A percentile compares a stretch with the other conserved stretches of the same genome.
phyloP scores from a whole-genome alignment of 2,888 invertebrate genomes.

The Thyatira batis region DNA sequence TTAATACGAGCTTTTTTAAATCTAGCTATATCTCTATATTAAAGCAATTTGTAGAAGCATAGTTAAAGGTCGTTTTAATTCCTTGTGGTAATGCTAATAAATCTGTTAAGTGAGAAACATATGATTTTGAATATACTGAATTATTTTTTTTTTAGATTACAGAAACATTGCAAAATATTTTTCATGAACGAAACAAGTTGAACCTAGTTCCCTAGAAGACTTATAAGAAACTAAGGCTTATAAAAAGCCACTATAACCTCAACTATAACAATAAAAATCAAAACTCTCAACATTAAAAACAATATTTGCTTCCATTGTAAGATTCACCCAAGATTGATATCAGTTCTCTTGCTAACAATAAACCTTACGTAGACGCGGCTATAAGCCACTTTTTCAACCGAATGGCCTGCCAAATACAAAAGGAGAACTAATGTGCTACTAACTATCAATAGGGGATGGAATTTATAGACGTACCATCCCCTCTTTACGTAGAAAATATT shows the following conservation, averaged over 20 bases:
- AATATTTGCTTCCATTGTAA: not conserved
- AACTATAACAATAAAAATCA: not conserved
- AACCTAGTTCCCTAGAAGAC: too few relatives aligned
- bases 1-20: not conserved
- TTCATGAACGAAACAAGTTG: too few relatives aligned
- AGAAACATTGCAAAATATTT: too few relatives aligned
- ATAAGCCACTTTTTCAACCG: slow-evolving; percentile 69
- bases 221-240: too few relatives aligned
- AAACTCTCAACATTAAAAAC: not conserved
- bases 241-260: not conserved
- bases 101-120: too few relatives aligned
- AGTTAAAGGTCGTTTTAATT: too few relatives aligned
- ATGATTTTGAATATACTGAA: too few relatives aligned
- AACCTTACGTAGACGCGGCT: slow-evolving; percentile 33
- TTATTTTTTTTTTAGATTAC: too few relatives aligned
- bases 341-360: slow-evolving; percentile 31
- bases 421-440: slow-evolving; percentile 76
- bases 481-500: slow-evolving; percentile 77
- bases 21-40: too few relatives aligned
- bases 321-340: slow-evolving; percentile 1
- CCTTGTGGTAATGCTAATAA: too few relatives aligned
- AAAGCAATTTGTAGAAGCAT: too few relatives aligned
- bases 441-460: slow-evolving; percentile 75
- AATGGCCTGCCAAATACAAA: slow-evolving; percentile 68
- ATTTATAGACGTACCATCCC: slow-evolving; percentile 73